Conservation (phyloP, 2,797 vertebrate species). For the Galago senegalensis region DNA sequence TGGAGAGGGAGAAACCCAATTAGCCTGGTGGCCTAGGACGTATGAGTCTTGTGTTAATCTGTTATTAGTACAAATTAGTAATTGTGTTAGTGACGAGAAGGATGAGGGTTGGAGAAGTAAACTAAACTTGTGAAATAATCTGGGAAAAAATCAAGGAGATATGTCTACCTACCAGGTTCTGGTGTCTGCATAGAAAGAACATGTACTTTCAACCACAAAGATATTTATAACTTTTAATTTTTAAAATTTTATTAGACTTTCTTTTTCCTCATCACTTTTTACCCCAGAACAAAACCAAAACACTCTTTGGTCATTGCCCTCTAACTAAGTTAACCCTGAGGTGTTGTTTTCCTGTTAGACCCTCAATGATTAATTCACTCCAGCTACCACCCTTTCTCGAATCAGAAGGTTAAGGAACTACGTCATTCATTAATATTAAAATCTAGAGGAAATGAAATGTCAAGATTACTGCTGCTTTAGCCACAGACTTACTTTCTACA, state of each 20-base stretch:
- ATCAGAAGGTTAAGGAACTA: not conserved
- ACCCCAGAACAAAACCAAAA: constrained; percentile 40
- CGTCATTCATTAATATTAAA: not conserved
- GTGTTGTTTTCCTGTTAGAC: not conserved
- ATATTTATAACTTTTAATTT: not conserved
- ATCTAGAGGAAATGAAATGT: not conserved
- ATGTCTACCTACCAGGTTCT: not conserved
- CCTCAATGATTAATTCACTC: constrained; percentile 43
- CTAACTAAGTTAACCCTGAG: not conserved
- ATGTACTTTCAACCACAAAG: constrained; percentile 22
- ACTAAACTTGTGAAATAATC: not conserved
- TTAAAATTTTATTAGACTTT: not conserved
- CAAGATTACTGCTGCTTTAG: not conserved
- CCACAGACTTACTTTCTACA: not conserved
- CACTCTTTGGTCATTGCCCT: not conserved
- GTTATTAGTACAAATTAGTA: not conserved
- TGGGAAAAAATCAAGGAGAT: not conserved
- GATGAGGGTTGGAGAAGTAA: not conserved
- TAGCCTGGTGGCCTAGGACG: not conserved
- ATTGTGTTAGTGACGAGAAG: not conserved
- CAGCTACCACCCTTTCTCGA: not conserved
- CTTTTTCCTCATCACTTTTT: not conserved
- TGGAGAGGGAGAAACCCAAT: not conserved
- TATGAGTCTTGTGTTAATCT: not conserved
- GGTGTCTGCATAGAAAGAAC: constrained; percentile 19